Evolutionary conservation across 2,888 invertebrate species (phyloP).

Genomic region (Nymphalis polychloros): DNA sequence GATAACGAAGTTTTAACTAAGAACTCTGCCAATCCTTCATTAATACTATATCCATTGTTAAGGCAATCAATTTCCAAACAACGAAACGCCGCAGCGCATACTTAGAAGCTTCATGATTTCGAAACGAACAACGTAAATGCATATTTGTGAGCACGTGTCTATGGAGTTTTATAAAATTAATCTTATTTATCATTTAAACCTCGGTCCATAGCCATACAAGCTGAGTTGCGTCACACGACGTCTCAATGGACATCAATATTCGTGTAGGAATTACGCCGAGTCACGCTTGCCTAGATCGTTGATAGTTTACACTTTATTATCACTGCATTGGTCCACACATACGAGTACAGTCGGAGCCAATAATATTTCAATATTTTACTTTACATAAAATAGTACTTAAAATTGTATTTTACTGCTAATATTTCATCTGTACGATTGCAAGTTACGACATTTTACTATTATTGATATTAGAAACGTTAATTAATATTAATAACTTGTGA

Average conservation of each 20-base stretch:
- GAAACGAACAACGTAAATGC: not conserved
- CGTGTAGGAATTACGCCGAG: constrained; percentile 18
- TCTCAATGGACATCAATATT: constrained; percentile 24
- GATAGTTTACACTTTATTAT: constrained; percentile 27
- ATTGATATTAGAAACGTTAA: too few relatives aligned
- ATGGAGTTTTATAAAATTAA: constrained; percentile 9
- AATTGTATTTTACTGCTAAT: not conserved
- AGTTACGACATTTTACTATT: too few relatives aligned
- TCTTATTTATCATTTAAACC: constrained; percentile 7
- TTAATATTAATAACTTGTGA: too few relatives aligned
- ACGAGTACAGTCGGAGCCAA: not conserved
- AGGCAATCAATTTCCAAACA: constrained; percentile 6
- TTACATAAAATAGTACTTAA: too few relatives aligned
- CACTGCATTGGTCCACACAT: constrained; percentile 9
- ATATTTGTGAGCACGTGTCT: constrained; percentile 3
- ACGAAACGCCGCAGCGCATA: not conserved
- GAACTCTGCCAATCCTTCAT: not conserved
- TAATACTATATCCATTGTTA: constrained; percentile 3
- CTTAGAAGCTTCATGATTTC: not conserved
- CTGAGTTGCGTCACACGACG: constrained; percentile 18
- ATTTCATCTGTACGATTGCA: not conserved
- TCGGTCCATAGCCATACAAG: not conserved
- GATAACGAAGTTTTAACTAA: too few relatives aligned
- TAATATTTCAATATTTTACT: constrained; percentile 5
- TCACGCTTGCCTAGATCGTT: constrained; percentile 18